Conservation (phyloP, 2,113 vertebrate genomes). For the Scartelaos histophorus region DNA sequence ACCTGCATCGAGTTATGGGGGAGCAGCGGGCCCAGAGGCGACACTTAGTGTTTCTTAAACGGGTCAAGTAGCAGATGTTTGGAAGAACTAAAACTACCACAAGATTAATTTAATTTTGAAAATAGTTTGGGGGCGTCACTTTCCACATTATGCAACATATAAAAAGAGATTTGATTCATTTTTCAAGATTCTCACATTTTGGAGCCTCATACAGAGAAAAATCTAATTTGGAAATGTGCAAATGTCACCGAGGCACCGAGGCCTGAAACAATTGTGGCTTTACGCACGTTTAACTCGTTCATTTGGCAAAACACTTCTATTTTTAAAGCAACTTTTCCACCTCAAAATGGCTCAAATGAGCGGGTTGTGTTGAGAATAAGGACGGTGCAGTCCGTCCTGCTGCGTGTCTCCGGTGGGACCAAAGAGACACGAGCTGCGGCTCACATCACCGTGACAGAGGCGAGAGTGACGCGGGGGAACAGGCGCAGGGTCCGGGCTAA, state of each 20-base stretch:
- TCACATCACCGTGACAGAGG: background rate
- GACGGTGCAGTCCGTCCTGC: background rate
- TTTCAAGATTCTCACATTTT: too few species aligned
- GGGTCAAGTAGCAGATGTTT: background rate
- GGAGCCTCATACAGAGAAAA: too few species aligned
- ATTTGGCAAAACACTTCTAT: background rate
- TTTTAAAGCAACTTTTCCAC: background rate
- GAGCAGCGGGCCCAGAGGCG: background rate
- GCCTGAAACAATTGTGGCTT: slow-evolving; percentile 18
- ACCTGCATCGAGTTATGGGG: background rate
- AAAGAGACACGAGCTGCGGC: background rate
- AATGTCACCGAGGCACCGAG: background rate
- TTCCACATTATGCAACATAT: background rate
- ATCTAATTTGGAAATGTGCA: background rate
- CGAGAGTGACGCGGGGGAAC: background rate
- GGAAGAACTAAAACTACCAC: too few species aligned
- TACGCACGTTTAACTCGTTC: background rate
- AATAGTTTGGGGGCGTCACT: background rate
- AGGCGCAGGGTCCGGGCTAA: background rate
- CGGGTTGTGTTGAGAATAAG: background rate
- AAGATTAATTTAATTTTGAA: background rate
- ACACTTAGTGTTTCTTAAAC: background rate
- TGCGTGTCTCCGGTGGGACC: background rate
- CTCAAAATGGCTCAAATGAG: background rate
- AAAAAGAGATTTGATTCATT: background rate